phyloP scores from a whole-genome alignment of 2,113 vertebrate species.

The Megaptera novaeangliae region DNA sequence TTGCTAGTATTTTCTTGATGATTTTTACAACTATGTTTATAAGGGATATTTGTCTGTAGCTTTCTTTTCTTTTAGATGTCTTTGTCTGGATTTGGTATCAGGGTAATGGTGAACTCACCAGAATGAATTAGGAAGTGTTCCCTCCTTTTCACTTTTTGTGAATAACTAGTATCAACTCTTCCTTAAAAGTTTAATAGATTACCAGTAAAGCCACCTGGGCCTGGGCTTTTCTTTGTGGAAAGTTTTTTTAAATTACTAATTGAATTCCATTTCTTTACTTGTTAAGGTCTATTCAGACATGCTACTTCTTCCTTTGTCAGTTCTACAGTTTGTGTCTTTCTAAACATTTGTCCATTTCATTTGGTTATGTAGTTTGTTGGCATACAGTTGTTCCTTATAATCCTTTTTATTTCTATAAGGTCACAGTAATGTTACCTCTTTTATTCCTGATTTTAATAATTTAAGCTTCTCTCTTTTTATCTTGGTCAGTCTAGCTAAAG shows the following conservation, averaged over 20 bases:
- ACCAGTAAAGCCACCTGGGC: not conserved
- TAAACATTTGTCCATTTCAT: not conserved
- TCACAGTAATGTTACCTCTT: not conserved
- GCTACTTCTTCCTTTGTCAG: not conserved
- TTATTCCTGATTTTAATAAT: not conserved
- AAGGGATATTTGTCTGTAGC: not conserved
- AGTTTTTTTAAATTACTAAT: not conserved
- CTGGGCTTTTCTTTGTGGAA: not conserved
- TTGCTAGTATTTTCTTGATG: not conserved
- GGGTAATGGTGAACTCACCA: not conserved
- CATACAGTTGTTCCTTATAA: not conserved
- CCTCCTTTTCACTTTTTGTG: not conserved
- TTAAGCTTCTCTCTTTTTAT: not conserved
- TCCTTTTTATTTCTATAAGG: not conserved
- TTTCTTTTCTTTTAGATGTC: not conserved
- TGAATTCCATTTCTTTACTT: not conserved
- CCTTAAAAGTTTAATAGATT: not conserved
- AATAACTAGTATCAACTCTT: not conserved
- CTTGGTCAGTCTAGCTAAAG: not conserved
- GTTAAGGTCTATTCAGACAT: not conserved
- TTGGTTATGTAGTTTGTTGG: not conserved
- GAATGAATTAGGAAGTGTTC: not conserved
- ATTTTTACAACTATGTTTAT: not conserved
- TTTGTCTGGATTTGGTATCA: not conserved
- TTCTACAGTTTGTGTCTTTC: not conserved